Base-by-base conservation (phyloP, 2,113 vertebrate species). In the Cyanoderma ruficeps region DNA sequence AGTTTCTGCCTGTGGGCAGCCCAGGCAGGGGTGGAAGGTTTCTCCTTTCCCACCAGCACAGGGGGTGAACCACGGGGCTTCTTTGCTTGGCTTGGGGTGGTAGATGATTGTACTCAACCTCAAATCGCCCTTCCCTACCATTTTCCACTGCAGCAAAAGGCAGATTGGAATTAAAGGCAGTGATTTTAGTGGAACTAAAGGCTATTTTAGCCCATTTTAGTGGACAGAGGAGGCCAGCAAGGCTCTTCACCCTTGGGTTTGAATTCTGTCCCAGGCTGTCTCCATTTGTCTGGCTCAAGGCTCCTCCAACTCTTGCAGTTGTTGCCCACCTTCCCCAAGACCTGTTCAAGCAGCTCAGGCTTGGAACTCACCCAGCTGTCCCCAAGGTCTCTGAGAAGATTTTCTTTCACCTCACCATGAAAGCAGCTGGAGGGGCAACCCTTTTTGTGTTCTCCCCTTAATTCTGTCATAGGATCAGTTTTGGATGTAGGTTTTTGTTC, bases 1-100 rank as follows among this genome's bases (percentile, higher is more conserved):
- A 3, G 16, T 23, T 22, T 60, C 10, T 28, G 46, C 12, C 55
- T 0, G 0, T 24, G 44, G 30, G 10, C 1, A n/a, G 9, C 55
- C 21, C 56, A 56, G 44, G 8, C 31, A 44, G 12, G 12, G 11
- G 19, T 30, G 7, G 8, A 53, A 87, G 42, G 13, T 44, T 78
- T 75, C 22, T 91, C 15, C 46, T 84, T 63, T 77, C 53, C 90
- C 35, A 70, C 39, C 70, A 76, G 30, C n/a, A 63, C 7, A 4
- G 30, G 23, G 16, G 3, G 6, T 31, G 35, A 89, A n/a, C 61
- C 16, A 12, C 0, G 7, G 13, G 7, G 42, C 10, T 69, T 17
- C 27, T 76, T 60, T 82, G 9, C 37, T 72, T 44, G 56, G 13
- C 39, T 92, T 75, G 18, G 20, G 13, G 53, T 8, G 15, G 20